Percentiles rank a stretch among this genome's conserved stretches.
phyloP scores from a whole-genome alignment of 2,797 vertebrate genomes.

The Hippopotamyrus pictus region DNA sequence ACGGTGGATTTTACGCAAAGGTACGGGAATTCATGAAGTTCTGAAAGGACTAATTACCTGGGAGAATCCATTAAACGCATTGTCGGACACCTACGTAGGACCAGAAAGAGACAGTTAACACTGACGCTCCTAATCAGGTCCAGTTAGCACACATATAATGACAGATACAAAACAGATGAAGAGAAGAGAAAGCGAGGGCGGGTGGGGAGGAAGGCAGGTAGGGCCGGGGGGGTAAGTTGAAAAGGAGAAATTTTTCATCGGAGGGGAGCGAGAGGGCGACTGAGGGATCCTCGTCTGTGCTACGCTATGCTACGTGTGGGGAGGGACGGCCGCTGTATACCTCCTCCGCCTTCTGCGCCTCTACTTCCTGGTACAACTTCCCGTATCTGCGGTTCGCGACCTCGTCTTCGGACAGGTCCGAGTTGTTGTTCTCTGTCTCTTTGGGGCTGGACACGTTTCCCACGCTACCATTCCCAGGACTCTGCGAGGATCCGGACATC shows the following conservation, averaged over 20 bases:
- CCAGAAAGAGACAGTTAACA: constrained; percentile 48
- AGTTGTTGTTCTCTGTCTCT: constrained; percentile 79
- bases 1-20: background rate
- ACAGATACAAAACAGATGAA: constrained; percentile 31
- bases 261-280: constrained; percentile 26
- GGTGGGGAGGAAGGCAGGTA: constrained; percentile 43
- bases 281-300: constrained; percentile 56
- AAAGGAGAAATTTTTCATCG: constrained; percentile 43
- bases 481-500: constrained; percentile 46
- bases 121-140: constrained; percentile 27
- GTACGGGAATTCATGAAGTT: background rate
- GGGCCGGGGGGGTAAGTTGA: constrained; percentile 24
- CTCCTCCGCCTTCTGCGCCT: constrained; percentile 82
- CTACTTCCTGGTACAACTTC: constrained; percentile 88
- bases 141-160: constrained; percentile 19
- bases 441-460: constrained; percentile 63
- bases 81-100: constrained; percentile 67
- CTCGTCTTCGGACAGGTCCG: constrained; percentile 96
- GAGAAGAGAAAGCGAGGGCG: constrained; percentile 34
- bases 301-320: constrained; percentile 64
- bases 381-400: constrained; percentile 90
- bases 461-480: constrained; percentile 49
- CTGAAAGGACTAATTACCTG: constrained; percentile 63
- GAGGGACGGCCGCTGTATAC: constrained; percentile 67
- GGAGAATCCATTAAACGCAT: constrained; percentile 76